A percentile compares a stretch with the other conserved stretches of the same genome.
These are phyloP conservation scores for Trissolcus basalis DNA, from an alignment of 1,140 invertebrate genomes.

Conservation along the genomic window DNA sequence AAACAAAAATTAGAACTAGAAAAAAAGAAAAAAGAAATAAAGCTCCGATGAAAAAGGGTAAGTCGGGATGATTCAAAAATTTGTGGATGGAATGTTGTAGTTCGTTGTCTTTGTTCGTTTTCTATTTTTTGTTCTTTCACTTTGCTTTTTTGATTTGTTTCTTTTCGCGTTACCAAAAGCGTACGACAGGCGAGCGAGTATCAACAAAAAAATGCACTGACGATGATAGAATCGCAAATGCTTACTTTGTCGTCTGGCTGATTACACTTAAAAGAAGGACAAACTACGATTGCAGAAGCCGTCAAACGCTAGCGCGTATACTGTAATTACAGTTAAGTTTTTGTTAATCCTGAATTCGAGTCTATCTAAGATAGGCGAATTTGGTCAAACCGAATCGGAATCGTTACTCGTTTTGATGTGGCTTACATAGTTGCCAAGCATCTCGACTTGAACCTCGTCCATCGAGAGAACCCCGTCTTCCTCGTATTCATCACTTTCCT, in stretches of 20 bases:
- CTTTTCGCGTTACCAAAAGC: neutral
- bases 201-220: constrained; percentile 29
- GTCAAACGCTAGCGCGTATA: constrained; percentile 40
- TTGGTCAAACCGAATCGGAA: constrained; percentile 44
- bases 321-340: constrained; percentile 12
- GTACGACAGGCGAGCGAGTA: constrained; percentile 24
- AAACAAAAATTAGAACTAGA: too few relatives aligned
- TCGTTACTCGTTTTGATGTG: constrained; percentile 50
- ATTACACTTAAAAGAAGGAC: constrained; percentile 28
- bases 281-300: constrained; percentile 48
- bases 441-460: constrained; percentile 72
- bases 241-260: constrained; percentile 45
- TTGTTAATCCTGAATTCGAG: constrained; percentile 31
- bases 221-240: constrained; percentile 30
- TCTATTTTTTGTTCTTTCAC: too few relatives aligned
- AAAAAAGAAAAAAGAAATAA: constrained; percentile 27
- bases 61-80: constrained; percentile 36
- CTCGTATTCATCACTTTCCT: constrained; percentile 73
- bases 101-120: too few relatives aligned
- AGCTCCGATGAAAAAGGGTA: constrained; percentile 49
- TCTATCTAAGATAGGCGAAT: constrained; percentile 41
- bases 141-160: too few relatives aligned
- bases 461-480: constrained; percentile 71
- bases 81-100: too few relatives aligned
- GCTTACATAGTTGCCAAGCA: constrained; percentile 74